These are phyloP conservation scores for Euproctis similis DNA, from an alignment of 2,888 invertebrate genomes.

Conservation along the genomic window DNA sequence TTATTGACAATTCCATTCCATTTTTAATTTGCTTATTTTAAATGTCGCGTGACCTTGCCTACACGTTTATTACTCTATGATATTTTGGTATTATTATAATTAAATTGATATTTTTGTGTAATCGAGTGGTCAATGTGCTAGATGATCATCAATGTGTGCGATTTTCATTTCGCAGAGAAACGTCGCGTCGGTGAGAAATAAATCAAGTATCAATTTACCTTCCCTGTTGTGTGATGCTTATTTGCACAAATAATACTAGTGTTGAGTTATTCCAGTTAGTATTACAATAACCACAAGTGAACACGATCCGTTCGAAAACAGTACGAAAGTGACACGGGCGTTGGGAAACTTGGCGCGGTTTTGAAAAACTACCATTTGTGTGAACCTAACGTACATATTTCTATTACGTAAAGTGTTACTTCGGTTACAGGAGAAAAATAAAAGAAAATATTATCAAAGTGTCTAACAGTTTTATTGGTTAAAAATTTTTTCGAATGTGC, in stretches of 20 bases:
- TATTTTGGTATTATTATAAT: slow-evolving; percentile 33
- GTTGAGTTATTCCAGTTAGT: slow-evolving; percentile 51
- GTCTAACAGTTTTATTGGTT: slow-evolving; percentile 29
- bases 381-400: too few relatives aligned
- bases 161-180: slow-evolving; percentile 60
- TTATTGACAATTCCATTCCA: slow-evolving; percentile 20
- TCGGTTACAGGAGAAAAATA: slow-evolving; percentile 26
- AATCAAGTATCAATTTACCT: slow-evolving; percentile 62
- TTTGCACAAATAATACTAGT: slow-evolving; percentile 52
- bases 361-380: slow-evolving; percentile 52
- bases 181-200: slow-evolving; percentile 49
- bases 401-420: slow-evolving; percentile 40
- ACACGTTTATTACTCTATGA: slow-evolving; percentile 34
- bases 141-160: slow-evolving; percentile 43
- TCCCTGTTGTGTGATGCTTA: slow-evolving; percentile 62
- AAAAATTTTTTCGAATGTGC: slow-evolving; percentile 18
- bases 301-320: slow-evolving; percentile 58
- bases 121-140: slow-evolving; percentile 33
- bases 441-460: slow-evolving; percentile 21
- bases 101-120: slow-evolving; percentile 32
- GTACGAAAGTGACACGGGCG: slow-evolving; percentile 65
- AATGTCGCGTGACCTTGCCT: slow-evolving; percentile 6
- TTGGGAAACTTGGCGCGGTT: slow-evolving; percentile 61
- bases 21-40: slow-evolving; percentile 19
- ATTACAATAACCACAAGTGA: slow-evolving; percentile 70